A percentile compares a stretch with the other conserved stretches of the same genome.
phyloP scores from a whole-genome alignment of 2,888 invertebrate genomes.

The Mesorhabditis belari region DNA sequence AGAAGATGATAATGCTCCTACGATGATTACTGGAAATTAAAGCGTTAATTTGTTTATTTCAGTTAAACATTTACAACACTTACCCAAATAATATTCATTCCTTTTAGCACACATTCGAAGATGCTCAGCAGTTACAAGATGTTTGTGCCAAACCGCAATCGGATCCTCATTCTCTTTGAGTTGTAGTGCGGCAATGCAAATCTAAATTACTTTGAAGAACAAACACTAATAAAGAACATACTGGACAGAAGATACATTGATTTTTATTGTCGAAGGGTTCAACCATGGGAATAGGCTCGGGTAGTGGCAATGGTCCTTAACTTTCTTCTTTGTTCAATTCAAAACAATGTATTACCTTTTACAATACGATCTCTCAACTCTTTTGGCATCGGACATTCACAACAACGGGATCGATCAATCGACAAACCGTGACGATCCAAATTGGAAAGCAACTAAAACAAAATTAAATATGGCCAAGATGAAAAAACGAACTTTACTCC shows the following conservation, averaged over 20 bases:
- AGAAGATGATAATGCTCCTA: background rate
- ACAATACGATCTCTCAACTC: background rate
- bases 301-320: background rate
- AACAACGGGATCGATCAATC: background rate
- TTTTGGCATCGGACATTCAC: background rate
- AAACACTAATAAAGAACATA: background rate
- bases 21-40: background rate
- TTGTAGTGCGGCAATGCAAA: background rate
- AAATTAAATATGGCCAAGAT: background rate
- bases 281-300: constrained; percentile 2
- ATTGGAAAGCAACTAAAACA: background rate
- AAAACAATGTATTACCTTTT: no score
- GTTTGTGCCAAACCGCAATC: constrained; percentile 9
- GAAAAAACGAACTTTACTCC: background rate
- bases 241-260: constrained; percentile 5
- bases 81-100: constrained; percentile 6
- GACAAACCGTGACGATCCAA: background rate
- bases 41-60: no score
- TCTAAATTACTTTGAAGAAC: background rate
- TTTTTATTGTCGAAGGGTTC: background rate
- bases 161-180: background rate
- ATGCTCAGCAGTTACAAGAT: constrained; percentile 4
- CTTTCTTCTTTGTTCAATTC: no score
- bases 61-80: no score
- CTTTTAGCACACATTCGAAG: constrained; percentile 6